Conservation (phyloP, 35 echinoderm and acorn worm genomes). For the Diadema setosum region DNA sequence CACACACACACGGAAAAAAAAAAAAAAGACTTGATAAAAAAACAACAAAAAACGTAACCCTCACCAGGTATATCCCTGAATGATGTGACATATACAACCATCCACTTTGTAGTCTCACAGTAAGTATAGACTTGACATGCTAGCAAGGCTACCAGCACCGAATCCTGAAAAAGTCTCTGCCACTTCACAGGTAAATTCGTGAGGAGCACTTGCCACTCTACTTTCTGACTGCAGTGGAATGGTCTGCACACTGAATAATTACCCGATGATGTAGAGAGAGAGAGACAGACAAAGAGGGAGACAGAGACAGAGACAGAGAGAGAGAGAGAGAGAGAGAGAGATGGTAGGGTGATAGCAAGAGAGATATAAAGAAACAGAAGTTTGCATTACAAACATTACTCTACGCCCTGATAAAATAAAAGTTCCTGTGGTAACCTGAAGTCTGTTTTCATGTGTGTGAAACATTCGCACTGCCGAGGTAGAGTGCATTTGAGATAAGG, state of each 20-base stretch:
- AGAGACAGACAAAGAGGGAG: neutral
- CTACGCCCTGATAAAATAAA: constrained; percentile 1
- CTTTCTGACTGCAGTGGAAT: neutral
- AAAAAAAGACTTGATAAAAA: too few species aligned
- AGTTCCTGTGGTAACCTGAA: neutral
- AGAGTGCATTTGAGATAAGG: neutral
- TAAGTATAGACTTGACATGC: too few species aligned
- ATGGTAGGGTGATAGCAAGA: neutral
- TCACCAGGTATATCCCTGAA: too few species aligned
- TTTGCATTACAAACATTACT: neutral
- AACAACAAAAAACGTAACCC: too few species aligned
- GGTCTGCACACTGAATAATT: neutral
- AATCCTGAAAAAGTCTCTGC: too few species aligned
- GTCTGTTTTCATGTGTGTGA: neutral
- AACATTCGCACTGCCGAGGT: neutral
- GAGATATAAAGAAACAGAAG: neutral
- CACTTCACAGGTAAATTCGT: too few species aligned
- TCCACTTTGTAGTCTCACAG: too few species aligned
- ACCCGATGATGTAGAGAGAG: neutral
- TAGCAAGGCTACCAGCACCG: too few species aligned
- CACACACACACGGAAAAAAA: too few species aligned
- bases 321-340: neutral
- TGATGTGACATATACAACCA: too few species aligned
- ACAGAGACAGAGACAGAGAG: neutral
- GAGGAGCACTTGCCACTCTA: neutral